Evolutionary conservation across 2,888 invertebrate species (phyloP).

Genomic region (Ophonus ardosiacus): DNA sequence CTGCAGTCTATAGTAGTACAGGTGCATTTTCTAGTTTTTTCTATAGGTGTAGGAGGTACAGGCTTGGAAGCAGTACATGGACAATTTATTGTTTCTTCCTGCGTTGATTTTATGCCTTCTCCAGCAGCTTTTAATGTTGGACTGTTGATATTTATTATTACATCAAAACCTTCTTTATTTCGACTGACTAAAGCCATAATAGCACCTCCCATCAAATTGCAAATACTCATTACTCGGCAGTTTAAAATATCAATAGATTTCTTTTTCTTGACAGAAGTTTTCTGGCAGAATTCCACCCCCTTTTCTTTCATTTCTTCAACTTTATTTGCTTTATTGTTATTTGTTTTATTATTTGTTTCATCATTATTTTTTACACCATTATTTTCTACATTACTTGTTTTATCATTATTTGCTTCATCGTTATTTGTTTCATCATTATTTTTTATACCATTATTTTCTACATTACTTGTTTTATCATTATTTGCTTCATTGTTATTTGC

Average conservation of each 20-base stretch:
- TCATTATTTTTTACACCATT: neutral
- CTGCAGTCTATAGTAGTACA: neutral
- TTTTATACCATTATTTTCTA: too few relatives aligned
- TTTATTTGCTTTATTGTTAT: neutral
- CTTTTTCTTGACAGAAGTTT: neutral
- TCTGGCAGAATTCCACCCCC: neutral
- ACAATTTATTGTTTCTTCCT: neutral
- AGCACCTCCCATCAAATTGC: conserved; percentile 1
- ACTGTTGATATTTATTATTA: neutral
- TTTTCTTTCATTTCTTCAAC: neutral
- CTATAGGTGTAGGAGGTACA: neutral
- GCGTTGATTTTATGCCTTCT: neutral
- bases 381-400: neutral
- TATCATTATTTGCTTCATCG: neutral
- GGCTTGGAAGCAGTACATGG: neutral
- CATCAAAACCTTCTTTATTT: conserved; percentile 1
- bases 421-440: neutral
- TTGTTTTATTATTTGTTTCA: neutral
- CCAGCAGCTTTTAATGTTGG: neutral
- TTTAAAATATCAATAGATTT: conserved; percentile 18
- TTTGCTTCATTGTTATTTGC: too few relatives aligned
- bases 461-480: too few relatives aligned
- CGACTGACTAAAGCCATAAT: conserved; percentile 7
- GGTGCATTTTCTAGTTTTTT: neutral
- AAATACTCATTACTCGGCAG: neutral